These are phyloP conservation scores for Pachymerium ferrugineum DNA, from an alignment of 2,888 invertebrate species.

Conservation along the genomic window DNA sequence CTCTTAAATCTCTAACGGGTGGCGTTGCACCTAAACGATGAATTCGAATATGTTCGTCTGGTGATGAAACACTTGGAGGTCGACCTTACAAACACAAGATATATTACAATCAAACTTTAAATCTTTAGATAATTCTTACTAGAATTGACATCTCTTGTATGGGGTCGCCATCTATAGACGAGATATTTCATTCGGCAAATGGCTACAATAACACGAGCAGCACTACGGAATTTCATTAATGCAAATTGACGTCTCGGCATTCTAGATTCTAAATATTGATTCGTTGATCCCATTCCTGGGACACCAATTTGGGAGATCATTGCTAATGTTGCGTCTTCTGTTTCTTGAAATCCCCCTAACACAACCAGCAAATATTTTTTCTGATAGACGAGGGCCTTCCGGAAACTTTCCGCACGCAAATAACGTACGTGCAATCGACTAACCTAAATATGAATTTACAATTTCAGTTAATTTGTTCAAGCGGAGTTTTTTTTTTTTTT, in stretches of 20 bases:
- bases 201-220: constrained; percentile 56
- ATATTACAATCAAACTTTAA: too few relatives aligned
- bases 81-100: background rate
- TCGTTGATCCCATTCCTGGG: constrained; percentile 36
- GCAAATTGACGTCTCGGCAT: background rate
- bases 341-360: constrained; percentile 56
- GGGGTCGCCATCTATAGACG: constrained; percentile 56
- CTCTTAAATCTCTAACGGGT: constrained; percentile 34
- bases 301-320: constrained; percentile 48
- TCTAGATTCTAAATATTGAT: background rate
- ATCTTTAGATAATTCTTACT: too few relatives aligned
- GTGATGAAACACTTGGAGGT: background rate
- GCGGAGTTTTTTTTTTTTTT: too few relatives aligned
- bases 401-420: constrained; percentile 73
- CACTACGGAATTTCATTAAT: constrained; percentile 50
- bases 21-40: constrained; percentile 34
- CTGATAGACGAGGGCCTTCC: constrained; percentile 83
- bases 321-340: constrained; percentile 51
- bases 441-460: constrained; percentile 33
- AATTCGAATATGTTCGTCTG: background rate
- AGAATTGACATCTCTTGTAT: too few relatives aligned
- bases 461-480: background rate
- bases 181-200: constrained; percentile 62
- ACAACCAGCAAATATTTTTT: constrained; percentile 76
- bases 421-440: constrained; percentile 58